Evolutionary conservation across 2,113 vertebrate genomes (phyloP), one percentile per base, ranked within the genome.

Genomic region (Meriones unguiculatus): DNA sequence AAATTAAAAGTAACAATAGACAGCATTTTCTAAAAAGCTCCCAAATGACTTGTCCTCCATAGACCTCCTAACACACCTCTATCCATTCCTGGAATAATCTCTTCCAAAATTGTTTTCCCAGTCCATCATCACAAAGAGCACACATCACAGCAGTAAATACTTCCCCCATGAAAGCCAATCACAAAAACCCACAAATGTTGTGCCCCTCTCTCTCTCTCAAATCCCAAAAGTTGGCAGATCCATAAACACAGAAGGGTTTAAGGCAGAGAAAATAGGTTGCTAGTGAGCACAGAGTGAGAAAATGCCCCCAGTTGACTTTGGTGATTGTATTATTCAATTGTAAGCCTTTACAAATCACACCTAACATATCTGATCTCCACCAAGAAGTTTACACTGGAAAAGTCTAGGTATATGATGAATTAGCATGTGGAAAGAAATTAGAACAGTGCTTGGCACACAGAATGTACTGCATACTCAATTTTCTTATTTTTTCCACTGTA

Each of bases 131-230:
- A 81, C 17, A 54, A 57, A 89, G 91, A 24, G 54, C 9, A 64
- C 14, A 64, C 30, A 81, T 17, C 87, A 91, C 6, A 69, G 4
- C 30, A 92, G 25, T 89, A 24, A 91, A 73, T 73, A 86, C n/a
- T 67, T 85, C 54, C 20, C 46, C 35, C 25, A 75, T 70, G 28
- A 92, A 92, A 94, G 17, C 5, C 77, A 85, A 75, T 69, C 65
- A 94, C 9, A 89, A 95, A 95, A 52, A 14, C 24, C 78, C 70
- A 89, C 28, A 89, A 32, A 76, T 24, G 81, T 0, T 90, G 90
- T 38, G 24, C 64, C 28, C 11, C 50, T 62, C 41, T 15, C 50
- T 62, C 89, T 89, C 38, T 90, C 85, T 57, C 15, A 90, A 87
- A 93, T 52, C 25, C 35, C 11, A 57, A 64, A 69, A 67, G 50